Evolutionary conservation across 2,888 invertebrate species (phyloP).

Genomic region (Abrostola triplasia): DNA sequence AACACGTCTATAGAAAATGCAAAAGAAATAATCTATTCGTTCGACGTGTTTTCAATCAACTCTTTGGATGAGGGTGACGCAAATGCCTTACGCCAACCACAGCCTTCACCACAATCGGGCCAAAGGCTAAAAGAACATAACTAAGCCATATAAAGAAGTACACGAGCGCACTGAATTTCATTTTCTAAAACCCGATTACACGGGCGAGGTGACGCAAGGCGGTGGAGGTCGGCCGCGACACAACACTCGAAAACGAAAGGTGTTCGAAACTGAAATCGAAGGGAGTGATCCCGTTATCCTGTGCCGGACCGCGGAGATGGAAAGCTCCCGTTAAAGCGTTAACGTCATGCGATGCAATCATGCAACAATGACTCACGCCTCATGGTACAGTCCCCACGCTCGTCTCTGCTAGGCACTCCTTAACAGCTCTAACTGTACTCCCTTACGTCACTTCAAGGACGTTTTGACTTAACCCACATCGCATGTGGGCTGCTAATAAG

Average conservation of each 20-base stretch:
- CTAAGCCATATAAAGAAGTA: conserved; percentile 81
- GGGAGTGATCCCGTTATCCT: conserved; percentile 86
- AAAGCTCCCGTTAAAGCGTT: conserved; percentile 83
- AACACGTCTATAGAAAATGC: conserved; percentile 9
- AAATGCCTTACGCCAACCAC: conserved; percentile 24
- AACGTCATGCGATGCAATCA: conserved; percentile 73
- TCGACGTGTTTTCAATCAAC: conserved; percentile 9
- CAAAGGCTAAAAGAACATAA: conserved; percentile 74
- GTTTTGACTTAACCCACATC: conserved; percentile 58
- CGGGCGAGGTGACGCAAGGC: conserved; percentile 78
- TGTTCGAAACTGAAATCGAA: conserved; percentile 85
- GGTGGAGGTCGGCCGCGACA: conserved; percentile 79
- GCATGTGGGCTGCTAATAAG: conserved; percentile 41
- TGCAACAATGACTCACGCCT: conserved; percentile 69
- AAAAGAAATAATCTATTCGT: conserved; percentile 29
- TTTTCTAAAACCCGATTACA: conserved; percentile 87
- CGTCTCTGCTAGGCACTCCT: conserved; percentile 46
- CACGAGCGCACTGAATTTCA: conserved; percentile 83
- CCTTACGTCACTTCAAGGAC: conserved; percentile 67
- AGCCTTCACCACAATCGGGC: conserved; percentile 60
- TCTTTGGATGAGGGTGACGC: conserved; percentile 21
- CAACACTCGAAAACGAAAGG: conserved; percentile 85
- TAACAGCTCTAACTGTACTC: conserved; percentile 57
- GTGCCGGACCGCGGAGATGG: conserved; percentile 77
- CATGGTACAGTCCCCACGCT: conserved; percentile 48